Conservation (phyloP, 2,797 vertebrate species). For the Merluccius polli region DNA sequence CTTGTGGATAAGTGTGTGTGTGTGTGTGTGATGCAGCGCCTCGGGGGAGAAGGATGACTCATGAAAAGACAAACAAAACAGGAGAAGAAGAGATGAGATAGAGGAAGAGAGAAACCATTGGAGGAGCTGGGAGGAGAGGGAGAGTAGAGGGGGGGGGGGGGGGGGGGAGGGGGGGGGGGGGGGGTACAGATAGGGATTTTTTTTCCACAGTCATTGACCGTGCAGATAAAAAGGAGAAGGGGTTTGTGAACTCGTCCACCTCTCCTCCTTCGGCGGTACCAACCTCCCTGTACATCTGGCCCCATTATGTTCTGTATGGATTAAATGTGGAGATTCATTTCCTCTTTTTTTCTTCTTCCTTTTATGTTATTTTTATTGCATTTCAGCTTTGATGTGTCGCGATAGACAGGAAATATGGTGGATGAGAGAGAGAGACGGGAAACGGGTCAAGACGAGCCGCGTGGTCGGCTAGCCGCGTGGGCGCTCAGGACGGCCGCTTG, state of each 20-base stretch:
- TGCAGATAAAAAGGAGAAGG: not conserved
- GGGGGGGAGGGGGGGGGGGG: not conserved
- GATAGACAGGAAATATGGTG: not conserved
- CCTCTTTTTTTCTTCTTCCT: not conserved
- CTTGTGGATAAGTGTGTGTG: conserved; percentile 19
- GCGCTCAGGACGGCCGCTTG: not conserved
- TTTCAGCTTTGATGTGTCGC: not conserved
- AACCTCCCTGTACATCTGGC: not conserved
- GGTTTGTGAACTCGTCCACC: not conserved
- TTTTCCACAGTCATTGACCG: not conserved
- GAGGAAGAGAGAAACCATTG: not conserved
- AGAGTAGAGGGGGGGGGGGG: not conserved
- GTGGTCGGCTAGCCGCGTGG: not conserved
- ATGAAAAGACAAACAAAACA: not conserved
- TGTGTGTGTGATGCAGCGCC: not conserved
- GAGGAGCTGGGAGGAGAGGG: not conserved
- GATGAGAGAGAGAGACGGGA: no score
- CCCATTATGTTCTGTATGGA: not conserved
- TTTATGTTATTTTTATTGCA: not conserved
- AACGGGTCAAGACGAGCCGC: not conserved
- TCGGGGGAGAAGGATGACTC: not conserved
- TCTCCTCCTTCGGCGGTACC: not conserved
- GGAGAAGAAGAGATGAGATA: not conserved
- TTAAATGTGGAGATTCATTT: not conserved
- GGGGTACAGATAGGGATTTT: not conserved